Evolutionary conservation across 2,888 invertebrate genomes (phyloP).

Genomic region (Napeogenes sylphis): DNA sequence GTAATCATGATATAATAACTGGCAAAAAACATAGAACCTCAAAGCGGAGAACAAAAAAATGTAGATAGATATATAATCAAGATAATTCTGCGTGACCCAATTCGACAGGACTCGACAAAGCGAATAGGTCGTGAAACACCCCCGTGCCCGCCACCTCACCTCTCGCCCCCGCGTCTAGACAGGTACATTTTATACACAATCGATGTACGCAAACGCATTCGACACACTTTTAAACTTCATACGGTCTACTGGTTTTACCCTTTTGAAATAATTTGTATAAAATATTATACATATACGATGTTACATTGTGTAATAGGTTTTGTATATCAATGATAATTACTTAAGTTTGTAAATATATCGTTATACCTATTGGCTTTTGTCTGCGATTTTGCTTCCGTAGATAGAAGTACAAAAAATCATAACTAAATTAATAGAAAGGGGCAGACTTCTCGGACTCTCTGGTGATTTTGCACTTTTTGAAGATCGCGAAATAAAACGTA

Average conservation of each 20-base stretch:
- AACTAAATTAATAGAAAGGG: too few species aligned
- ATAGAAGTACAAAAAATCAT: too few species aligned
- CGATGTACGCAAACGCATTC: constrained; percentile 19
- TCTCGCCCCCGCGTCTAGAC: constrained; percentile 62
- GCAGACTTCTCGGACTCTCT: too few species aligned
- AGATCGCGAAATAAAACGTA: too few species aligned
- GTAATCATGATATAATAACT: background rate
- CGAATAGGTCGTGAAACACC: constrained; percentile 30
- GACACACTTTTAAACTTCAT: constrained; percentile 3
- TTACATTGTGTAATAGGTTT: too few species aligned
- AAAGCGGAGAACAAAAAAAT: background rate
- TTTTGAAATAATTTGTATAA: background rate
- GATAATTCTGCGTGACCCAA: constrained; percentile 29
- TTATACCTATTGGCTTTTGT: too few species aligned
- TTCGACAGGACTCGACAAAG: constrained; percentile 27
- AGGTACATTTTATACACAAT: constrained; percentile 17
- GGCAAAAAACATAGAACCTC: background rate
- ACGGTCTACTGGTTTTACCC: background rate
- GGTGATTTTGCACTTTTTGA: too few species aligned
- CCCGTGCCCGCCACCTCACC: constrained; percentile 25
- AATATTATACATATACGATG: background rate
- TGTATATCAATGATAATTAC: too few species aligned
- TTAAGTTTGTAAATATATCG: too few species aligned
- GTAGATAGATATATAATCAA: constrained; percentile 14
- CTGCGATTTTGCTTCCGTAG: too few species aligned